Conservation (phyloP, 2,113 vertebrate genomes). For the Diphyllodes magnificus region DNA sequence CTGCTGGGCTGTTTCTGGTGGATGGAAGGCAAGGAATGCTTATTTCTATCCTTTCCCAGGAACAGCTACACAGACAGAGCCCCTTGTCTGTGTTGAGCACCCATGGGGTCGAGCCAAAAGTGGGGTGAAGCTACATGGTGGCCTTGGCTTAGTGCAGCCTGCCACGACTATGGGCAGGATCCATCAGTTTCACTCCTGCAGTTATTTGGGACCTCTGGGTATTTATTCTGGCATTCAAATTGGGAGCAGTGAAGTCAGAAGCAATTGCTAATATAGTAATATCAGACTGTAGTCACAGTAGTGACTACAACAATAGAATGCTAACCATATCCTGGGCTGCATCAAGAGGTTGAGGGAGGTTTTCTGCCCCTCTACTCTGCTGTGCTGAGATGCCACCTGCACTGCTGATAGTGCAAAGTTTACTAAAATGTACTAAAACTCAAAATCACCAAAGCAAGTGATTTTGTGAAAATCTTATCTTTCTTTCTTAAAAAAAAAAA, state of each 20-base stretch:
- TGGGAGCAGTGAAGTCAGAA: not conserved
- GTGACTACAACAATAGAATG: not conserved
- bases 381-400: not conserved
- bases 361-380: not conserved
- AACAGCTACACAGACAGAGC: not conserved
- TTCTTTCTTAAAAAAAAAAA: not conserved
- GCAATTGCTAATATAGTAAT: not conserved
- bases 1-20: not conserved
- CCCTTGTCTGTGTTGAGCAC: not conserved
- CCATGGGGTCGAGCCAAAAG: fast-evolving
- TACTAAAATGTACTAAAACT: not conserved
- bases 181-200: not conserved
- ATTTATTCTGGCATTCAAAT: not conserved
- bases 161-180: not conserved
- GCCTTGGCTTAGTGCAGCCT: not conserved
- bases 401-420: not conserved
- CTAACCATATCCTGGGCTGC: not conserved
- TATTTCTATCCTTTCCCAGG: not conserved
- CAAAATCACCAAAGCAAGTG: not conserved
- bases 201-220: not conserved
- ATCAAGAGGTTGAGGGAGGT: not conserved
- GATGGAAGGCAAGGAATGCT: not conserved
- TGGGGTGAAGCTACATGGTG: not conserved
- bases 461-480: not conserved
- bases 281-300: not conserved